Evolutionary conservation across 2,797 vertebrate genomes (phyloP), one percentile per base, ranked within the genome.

Genomic region (Falco novaeseelandiae): DNA sequence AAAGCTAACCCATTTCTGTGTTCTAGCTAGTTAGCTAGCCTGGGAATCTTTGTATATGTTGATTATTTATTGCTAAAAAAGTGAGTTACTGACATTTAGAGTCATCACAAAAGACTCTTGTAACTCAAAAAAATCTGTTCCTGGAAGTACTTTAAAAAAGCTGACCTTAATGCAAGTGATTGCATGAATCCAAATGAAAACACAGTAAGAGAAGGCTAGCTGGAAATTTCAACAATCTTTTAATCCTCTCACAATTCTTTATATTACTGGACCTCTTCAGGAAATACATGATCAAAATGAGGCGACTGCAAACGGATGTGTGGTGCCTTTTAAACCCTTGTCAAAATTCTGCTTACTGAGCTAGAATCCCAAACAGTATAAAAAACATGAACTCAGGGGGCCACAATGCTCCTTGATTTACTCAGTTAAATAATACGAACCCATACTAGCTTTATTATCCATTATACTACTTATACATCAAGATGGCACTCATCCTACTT

Each of bases 141-240:
- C 61, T 88, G 48, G 78, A 87, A 70, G 49, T 77, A 81, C 80
- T 91, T 85, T 46, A 36, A 88, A 90, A 91, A 48, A 94, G 90
- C 73, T 93, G 82, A 91, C 69, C 91, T 95, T 91, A 95, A 74
- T 38, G 63, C 77, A 87, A 92, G 44, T 48, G 83, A 93, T n/a
- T 58, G 51, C 72, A 87, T 10, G 36, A 96, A 87, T 91, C 87
- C 83, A 70, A 92, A 96, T 63, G 61, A 84, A 96, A 96, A 96
- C 63, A 90, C 16, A 51, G 21, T 46, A 79, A 92, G 58, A 82
- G 67, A 78, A 93, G 54, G 69, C 70, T 87, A 92, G 81, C 49
- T 95, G 79, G 92, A 94, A 96, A 95, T 90, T 91, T 94, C 81
- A 96, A 84, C 49, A 51, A 55, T 36, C 69, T 97, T 95, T 83